Evolutionary conservation across 1,140 invertebrate species (phyloP).

Genomic region (Galleria mellonella): DNA sequence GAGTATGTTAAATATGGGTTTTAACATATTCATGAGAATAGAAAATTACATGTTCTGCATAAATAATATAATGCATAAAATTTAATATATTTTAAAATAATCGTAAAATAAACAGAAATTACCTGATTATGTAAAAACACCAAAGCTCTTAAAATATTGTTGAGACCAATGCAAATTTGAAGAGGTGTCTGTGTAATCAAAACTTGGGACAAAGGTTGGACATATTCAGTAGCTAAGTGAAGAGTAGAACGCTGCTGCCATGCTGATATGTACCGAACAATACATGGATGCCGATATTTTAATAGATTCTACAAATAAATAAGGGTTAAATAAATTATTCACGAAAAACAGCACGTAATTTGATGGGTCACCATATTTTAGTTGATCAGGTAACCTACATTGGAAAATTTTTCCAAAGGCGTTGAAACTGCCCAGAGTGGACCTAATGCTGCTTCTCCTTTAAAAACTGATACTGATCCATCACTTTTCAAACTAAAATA

Average conservation of each 20-base stretch:
- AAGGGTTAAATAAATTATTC: neutral
- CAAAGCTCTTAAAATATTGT: conserved; percentile 84
- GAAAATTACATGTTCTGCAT: too few relatives aligned
- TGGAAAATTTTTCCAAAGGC: conserved; percentile 82
- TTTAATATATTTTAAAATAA: too few relatives aligned
- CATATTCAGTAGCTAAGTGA: conserved; percentile 85
- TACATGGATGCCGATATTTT: conserved; percentile 87
- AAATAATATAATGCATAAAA: too few relatives aligned
- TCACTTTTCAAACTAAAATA: conserved; percentile 73
- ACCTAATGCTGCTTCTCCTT: conserved; percentile 78
- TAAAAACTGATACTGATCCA: conserved; percentile 82
- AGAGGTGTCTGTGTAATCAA: conserved; percentile 79
- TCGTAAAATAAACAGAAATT: too few relatives aligned
- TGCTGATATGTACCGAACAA: conserved; percentile 85
- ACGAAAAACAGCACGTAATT: neutral
- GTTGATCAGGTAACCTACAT: conserved; percentile 70
- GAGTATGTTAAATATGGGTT: too few relatives aligned
- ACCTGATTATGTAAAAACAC: conserved; percentile 86
- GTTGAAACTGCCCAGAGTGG: conserved; percentile 78
- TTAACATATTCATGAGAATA: too few relatives aligned
- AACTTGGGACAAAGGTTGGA: conserved; percentile 80
- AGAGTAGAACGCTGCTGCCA: conserved; percentile 84
- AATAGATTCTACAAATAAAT: conserved; percentile 82
- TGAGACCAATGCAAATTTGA: conserved; percentile 86
- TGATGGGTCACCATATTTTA: neutral